Base-by-base conservation (phyloP, 2,113 vertebrate genomes). In the Prochilodus magdalenae region DNA sequence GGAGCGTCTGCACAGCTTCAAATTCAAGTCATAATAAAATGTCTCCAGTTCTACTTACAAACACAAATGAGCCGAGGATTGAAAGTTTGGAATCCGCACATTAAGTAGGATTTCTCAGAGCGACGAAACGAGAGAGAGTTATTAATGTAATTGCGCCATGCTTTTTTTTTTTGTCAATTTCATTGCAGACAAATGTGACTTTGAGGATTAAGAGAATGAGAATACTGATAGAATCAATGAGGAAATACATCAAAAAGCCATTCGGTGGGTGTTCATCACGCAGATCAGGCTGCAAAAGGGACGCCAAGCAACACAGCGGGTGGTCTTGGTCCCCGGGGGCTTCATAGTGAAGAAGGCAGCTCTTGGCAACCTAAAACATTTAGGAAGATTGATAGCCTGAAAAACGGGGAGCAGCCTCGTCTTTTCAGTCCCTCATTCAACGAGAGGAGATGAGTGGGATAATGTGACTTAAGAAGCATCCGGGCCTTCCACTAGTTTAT, bases 321-420 rank as follows among this genome's bases (percentile, higher is more conserved):
- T 13, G 55, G 53, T 63, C 47, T 16, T 63, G 36, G 13, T 73
- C 78, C 60, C 75, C 27, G 5, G 4, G 57, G 84, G 73, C 59
- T 26, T 53, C 13, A 26, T 77, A 33, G 29, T 66, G 63, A 59
- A 84, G 26, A 6, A 55, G 5, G 15, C 69, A 79, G 84, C 53
- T 80, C 40, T 5, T 65, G 79, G 79, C 84, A 87, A 75, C 84
- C 78, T 73, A 84, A 88, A 87, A 85, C 29, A 73, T 76, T 84
- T 67, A 83, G 75, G 67, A 88, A 86, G 80, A 84, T 62, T 74
- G 77, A 87, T 73, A 59, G 57, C 24, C 72, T 78, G 22, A 77
- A 69, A 69, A 82, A 71, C n/a, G n/a, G 47, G 29, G 63, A 76
- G 77, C 22, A 65, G 63, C 47, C 29, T 83, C 44, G 55, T 16